phyloP scores from a whole-genome alignment of 2,888 invertebrate species.

The Cabera pusaria region DNA sequence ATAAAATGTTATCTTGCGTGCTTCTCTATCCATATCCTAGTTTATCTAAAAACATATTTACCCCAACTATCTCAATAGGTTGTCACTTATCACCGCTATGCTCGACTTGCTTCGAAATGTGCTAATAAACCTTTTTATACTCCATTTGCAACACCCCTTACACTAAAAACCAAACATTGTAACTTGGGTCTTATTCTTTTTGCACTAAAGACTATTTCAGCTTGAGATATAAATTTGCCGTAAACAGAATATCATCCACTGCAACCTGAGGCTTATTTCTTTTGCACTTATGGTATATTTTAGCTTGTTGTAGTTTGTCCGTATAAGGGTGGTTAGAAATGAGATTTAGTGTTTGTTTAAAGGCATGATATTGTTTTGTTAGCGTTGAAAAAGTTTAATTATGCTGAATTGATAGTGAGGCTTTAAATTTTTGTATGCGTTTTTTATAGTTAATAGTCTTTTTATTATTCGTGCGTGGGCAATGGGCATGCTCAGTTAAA shows the following conservation, averaged over 20 bases:
- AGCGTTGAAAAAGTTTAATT: slow-evolving; percentile 26
- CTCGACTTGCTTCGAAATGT: slow-evolving; percentile 65
- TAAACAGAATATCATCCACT: too few species aligned
- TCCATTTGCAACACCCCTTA: slow-evolving; percentile 44
- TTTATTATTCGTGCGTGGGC: too few species aligned
- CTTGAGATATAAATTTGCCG: too few species aligned
- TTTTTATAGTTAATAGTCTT: too few species aligned
- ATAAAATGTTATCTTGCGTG: too few species aligned
- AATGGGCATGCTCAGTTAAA: too few species aligned
- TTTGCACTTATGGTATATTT: too few species aligned
- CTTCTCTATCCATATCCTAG: too few species aligned
- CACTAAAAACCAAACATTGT: slow-evolving; percentile 19
- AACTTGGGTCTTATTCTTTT: slow-evolving; percentile 22
- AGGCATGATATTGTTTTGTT: slow-evolving; percentile 42
- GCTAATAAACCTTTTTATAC: slow-evolving; percentile 75
- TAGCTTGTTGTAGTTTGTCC: too few species aligned
- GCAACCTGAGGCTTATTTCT: too few species aligned
- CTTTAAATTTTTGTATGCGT: too few species aligned
- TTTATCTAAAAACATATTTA: slow-evolving; percentile 35
- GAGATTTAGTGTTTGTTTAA: slow-evolving; percentile 50
- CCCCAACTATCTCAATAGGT: slow-evolving; percentile 60
- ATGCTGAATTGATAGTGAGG: too few species aligned
- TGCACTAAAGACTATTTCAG: not conserved
- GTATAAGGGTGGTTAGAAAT: slow-evolving; percentile 41
- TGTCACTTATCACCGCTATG: slow-evolving; percentile 70